Percentiles rank a stretch among this genome's conserved stretches.
Evolutionary conservation across 1,140 invertebrate species (phyloP).

Genomic region (Drosophila nebulosa): DNA sequence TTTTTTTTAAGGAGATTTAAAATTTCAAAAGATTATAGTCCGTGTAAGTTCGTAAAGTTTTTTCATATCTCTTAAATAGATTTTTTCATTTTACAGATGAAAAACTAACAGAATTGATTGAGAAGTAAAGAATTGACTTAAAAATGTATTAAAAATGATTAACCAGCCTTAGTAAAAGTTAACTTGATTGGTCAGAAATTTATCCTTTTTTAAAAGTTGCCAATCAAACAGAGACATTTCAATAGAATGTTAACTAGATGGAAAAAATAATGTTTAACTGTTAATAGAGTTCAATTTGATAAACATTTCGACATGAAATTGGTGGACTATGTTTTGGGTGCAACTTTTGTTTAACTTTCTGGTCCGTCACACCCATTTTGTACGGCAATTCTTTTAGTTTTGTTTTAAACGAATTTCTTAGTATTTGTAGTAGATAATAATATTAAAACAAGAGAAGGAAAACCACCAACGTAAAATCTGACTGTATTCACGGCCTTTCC

Average conservation of each 20-base stretch:
- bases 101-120: too few relatives aligned
- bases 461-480: slow-evolving; percentile 61
- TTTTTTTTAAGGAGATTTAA: too few relatives aligned
- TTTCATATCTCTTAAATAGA: too few relatives aligned
- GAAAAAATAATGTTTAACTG: neutral
- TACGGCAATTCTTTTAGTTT: slow-evolving; percentile 53
- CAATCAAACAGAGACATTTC: neutral
- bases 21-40: too few relatives aligned
- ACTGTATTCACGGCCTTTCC: slow-evolving; percentile 73
- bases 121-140: too few relatives aligned
- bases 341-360: neutral
- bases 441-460: slow-evolving; percentile 27
- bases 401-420: slow-evolving; percentile 66
- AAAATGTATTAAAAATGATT: too few relatives aligned
- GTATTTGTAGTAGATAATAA: slow-evolving; percentile 58
- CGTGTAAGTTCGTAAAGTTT: too few relatives aligned
- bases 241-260: neutral
- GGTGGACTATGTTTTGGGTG: neutral
- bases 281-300: neutral
- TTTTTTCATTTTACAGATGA: too few relatives aligned
- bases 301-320: neutral
- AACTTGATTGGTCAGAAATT: too few relatives aligned
- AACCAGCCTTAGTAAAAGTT: too few relatives aligned
- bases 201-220: too few relatives aligned
- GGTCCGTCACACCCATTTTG: neutral